Conservation (phyloP, 1,140 invertebrate species). For the Pristionchus pacificus region DNA sequence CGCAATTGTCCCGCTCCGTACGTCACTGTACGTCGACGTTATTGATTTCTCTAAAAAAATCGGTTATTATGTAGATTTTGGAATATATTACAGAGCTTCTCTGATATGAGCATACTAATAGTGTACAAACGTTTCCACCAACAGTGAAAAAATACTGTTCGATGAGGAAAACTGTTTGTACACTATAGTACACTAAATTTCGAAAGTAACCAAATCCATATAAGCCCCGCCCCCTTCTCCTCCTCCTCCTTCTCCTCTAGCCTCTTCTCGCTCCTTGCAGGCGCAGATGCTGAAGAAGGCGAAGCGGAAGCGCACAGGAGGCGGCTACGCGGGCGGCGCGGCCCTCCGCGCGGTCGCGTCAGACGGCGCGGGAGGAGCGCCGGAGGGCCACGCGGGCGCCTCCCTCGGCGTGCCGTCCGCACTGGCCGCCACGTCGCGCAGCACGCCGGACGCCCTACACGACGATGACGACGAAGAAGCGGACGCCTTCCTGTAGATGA, state of each 20-base stretch:
- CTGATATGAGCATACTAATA: slow-evolving; percentile 16
- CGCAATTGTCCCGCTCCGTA: too few relatives aligned
- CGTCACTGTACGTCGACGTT: too few relatives aligned
- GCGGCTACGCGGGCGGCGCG: slow-evolving; percentile 7
- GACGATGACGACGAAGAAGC: slow-evolving; percentile 35
- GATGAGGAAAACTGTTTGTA: background rate
- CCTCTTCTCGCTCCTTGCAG: slow-evolving; percentile 31
- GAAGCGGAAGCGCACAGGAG: slow-evolving; percentile 52
- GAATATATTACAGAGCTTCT: too few relatives aligned
- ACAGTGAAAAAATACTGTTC: background rate
- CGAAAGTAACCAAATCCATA: background rate
- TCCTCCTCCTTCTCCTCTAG: slow-evolving; percentile 13
- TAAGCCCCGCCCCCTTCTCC: background rate
- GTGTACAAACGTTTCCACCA: background rate
- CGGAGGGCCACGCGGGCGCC: slow-evolving; percentile 12
- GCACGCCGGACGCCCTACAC: slow-evolving; percentile 29
- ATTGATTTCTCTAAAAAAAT: too few relatives aligned
- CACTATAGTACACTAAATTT: background rate
- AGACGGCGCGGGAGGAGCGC: slow-evolving; percentile 3
- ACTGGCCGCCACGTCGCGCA: slow-evolving; percentile 22
- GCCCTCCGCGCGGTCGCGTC: slow-evolving; percentile 8
- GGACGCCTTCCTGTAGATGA: slow-evolving; percentile 39
- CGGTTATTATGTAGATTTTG: too few relatives aligned
- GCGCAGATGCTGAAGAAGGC: slow-evolving; percentile 57
- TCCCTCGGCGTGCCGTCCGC: slow-evolving; percentile 29